A percentile compares a stretch with the other conserved stretches of the same genome.
Evolutionary conservation across 2,888 invertebrate genomes (phyloP).

Genomic region (Trachelus tabidus): DNA sequence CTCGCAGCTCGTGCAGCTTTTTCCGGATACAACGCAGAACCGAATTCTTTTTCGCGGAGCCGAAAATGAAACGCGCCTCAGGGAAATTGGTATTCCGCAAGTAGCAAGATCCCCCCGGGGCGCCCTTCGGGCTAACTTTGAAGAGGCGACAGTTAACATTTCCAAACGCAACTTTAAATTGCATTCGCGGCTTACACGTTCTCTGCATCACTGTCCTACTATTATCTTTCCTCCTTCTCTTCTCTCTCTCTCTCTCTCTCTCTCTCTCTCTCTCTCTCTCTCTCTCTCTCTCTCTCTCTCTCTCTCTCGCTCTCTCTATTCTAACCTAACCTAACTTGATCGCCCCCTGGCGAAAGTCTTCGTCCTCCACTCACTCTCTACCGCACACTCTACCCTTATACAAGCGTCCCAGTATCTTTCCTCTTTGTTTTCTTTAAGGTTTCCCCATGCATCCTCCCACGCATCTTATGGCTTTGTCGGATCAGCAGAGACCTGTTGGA

Average conservation of each 20-base stretch:
- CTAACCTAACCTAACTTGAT: background rate
- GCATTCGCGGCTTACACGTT: background rate
- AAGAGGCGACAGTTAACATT: conserved; percentile 4
- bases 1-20: background rate
- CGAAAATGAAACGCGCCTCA: background rate
- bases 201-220: background rate
- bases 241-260: background rate
- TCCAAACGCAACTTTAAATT: conserved; percentile 4
- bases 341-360: background rate
- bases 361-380: background rate
- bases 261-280: background rate
- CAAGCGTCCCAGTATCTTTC: background rate
- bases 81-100: background rate
- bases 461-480: background rate
- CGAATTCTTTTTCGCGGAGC: background rate
- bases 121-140: background rate
- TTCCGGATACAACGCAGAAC: background rate
- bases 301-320: background rate
- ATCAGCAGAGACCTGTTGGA: conserved; percentile 12
- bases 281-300: too few relatives aligned
- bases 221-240: background rate
- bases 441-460: background rate
- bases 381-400: background rate
- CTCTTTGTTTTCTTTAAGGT: background rate
- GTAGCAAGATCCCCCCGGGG: background rate